Evolutionary conservation across 2,797 vertebrate species (phyloP), one percentile per base, ranked within the genome.

Genomic region (Champsocephalus esox): DNA sequence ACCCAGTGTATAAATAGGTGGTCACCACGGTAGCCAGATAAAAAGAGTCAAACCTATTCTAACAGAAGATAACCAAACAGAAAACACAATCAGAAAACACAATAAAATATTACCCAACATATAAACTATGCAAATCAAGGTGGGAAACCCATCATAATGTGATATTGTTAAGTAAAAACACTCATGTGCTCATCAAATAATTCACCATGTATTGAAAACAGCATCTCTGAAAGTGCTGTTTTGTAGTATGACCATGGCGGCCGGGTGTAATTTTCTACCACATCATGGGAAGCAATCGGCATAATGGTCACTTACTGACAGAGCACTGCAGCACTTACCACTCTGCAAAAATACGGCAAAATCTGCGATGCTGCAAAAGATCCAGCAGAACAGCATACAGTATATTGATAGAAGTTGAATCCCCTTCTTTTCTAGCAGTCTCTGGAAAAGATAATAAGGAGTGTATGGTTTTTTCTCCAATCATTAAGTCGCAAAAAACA

Each of bases 281-380:
- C 63, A 72, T 72, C 44, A 50, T 21, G 55, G 49, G 55, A 24
- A 68, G 52, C 65, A 64, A 52, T 72, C 6, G 17, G 56, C 28
- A 65, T 51, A 68, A 79, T 75, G 51, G 51, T 59, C 57, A 55
- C 58, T 72, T 58, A 60, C 54, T 4, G 11, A 28, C 54, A 68
- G 4, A 56, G 68, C 45, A 66, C 12, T 12, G 54, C 59, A 21
- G 38, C 59, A 66, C 49, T 55, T 52, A 66, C 17, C 45, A 59
- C 13, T 34, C 50, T 44, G 70, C 13, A 62, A 44, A 54, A 51
- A 63, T 64, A 45, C 16, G 50, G 46, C 19, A 28, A 45, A 64
- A 44, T 50, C 13, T 74, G 48, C 6, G n/a, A 66, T 63, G 63
- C 78, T 48, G 44, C 52, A 38, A 4, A 32, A 56, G 21, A 54